These are phyloP conservation scores for Thamnaconus septentrionalis DNA, from an alignment of 2,113 vertebrate species.

Conservation along the genomic window DNA sequence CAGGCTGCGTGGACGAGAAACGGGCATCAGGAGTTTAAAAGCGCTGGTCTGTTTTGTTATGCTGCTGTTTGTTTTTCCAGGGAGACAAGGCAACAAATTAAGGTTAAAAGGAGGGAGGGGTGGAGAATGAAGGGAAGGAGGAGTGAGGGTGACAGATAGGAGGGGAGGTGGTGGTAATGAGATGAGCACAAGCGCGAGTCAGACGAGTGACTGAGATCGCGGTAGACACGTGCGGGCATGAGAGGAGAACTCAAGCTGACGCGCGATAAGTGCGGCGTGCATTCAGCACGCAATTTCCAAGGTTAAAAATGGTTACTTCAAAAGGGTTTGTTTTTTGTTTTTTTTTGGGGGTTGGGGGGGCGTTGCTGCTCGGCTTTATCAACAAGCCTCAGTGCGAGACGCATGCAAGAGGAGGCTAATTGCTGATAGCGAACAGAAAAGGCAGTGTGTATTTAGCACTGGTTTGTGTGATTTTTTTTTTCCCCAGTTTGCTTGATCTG, in stretches of 20 bases:
- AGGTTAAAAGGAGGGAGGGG: neutral
- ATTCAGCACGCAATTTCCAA: slow-evolving; percentile 37
- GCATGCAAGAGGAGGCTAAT: slow-evolving; percentile 45
- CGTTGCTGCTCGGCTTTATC: slow-evolving; percentile 26
- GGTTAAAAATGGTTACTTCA: slow-evolving; percentile 55
- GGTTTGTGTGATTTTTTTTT: slow-evolving; percentile 67
- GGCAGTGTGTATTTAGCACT: slow-evolving; percentile 46
- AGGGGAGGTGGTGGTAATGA: slow-evolving; percentile 28
- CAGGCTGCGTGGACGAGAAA: slow-evolving; percentile 77
- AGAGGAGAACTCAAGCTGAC: slow-evolving; percentile 51
- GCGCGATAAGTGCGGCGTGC: slow-evolving; percentile 36
- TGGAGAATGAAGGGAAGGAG: slow-evolving; percentile 17
- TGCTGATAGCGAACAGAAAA: slow-evolving; percentile 55
- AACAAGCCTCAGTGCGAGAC: slow-evolving; percentile 38
- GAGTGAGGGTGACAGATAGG: slow-evolving; percentile 33
- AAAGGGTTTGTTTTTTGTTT: slow-evolving; percentile 32
- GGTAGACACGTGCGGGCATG: slow-evolving; percentile 48
- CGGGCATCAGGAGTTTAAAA: neutral
- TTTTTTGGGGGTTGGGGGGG: too few species aligned
- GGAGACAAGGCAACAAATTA: neutral
- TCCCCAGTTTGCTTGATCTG: slow-evolving; percentile 63
- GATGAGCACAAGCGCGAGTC: slow-evolving; percentile 21
- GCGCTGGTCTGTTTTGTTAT: neutral
- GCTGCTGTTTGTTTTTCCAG: too few species aligned
- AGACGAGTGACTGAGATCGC: slow-evolving; percentile 41